These are phyloP conservation scores for Benthosema pterotum DNA, from an alignment of 2,797 vertebrate species.

Conservation along the genomic window DNA sequence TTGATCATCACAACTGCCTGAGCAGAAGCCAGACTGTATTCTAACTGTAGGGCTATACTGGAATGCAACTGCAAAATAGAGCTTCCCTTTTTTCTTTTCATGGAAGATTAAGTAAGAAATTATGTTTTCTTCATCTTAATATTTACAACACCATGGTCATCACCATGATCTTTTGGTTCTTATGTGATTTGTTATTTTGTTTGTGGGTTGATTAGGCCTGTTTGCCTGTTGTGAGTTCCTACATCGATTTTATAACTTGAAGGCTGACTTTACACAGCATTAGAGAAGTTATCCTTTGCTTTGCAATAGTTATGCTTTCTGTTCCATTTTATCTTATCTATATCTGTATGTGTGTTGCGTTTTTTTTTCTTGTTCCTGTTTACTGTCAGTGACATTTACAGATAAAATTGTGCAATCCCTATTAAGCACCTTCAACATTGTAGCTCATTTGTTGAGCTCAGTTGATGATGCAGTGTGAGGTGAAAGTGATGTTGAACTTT, in stretches of 20 bases:
- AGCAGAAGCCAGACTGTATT: conserved; percentile 4
- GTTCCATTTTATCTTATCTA: conserved; percentile 6
- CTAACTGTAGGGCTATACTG: conserved; percentile 23
- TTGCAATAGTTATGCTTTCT: conserved; percentile 36
- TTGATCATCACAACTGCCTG: background rate
- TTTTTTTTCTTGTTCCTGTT: conserved; percentile 30
- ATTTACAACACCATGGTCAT: background rate
- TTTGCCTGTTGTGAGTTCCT: conserved; percentile 19
- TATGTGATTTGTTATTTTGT: conserved; percentile 19
- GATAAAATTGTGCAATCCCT: conserved; percentile 45
- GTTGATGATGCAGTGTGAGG: background rate
- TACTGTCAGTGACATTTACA: conserved; percentile 44
- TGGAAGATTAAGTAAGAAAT: background rate
- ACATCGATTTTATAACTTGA: conserved; percentile 48
- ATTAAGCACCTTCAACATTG: conserved; percentile 50
- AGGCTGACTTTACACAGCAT: conserved; percentile 44
- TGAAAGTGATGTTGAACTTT: no score
- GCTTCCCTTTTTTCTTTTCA: background rate
- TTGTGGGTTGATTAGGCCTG: conserved; percentile 23
- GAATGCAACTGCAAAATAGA: conserved; percentile 35
- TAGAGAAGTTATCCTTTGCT: conserved; percentile 38
- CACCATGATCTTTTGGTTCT: conserved; percentile 3
- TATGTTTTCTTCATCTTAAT: conserved; percentile 9
- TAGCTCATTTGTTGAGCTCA: conserved; percentile 32
- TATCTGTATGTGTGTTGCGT: conserved; percentile 8